These are phyloP conservation scores for Bujurquina vittata DNA, from an alignment of 2,113 vertebrate genomes.

Conservation along the genomic window DNA sequence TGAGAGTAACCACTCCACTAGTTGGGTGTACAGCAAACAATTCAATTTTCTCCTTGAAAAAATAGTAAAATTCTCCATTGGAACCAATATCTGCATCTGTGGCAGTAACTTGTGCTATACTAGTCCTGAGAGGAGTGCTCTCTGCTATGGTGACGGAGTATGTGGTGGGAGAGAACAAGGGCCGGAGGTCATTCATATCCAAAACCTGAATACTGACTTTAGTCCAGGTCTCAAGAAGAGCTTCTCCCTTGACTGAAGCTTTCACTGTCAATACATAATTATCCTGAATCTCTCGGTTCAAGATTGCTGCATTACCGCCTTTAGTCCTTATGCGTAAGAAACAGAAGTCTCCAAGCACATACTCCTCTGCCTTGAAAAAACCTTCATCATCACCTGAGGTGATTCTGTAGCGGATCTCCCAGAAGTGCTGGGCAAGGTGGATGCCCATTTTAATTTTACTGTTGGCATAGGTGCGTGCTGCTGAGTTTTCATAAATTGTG, in stretches of 20 bases:
- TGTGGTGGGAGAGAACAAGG: constrained; percentile 97
- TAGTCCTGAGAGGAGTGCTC: constrained; percentile 95
- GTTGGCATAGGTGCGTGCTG: constrained; percentile 94
- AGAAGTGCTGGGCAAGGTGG: constrained; percentile 86
- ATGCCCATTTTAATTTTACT: constrained; percentile 95
- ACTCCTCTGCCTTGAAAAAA: constrained; percentile 97
- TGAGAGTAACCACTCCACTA: constrained; percentile 93
- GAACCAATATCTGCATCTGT: constrained; percentile 97
- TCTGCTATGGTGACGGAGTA: constrained; percentile 96
- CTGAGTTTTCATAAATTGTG: constrained; percentile 94
- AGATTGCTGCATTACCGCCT: constrained; percentile 95
- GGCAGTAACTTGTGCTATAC: constrained; percentile 97
- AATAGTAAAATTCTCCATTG: constrained; percentile 99
- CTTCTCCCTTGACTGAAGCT: constrained; percentile 91
- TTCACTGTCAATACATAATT: constrained; percentile 94
- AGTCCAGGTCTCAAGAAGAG: constrained; percentile 92
- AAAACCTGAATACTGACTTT: constrained; percentile 95
- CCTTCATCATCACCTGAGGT: constrained; percentile 97
- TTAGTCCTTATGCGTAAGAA: constrained; percentile 97
- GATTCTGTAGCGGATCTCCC: constrained; percentile 96
- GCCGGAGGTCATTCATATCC: constrained; percentile 98
- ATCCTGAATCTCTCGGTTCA: constrained; percentile 97
- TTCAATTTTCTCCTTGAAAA: constrained; percentile 94
- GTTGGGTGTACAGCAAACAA: constrained; percentile 96
- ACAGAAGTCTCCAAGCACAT: constrained; percentile 95